phyloP scores from a whole-genome alignment of 2,888 invertebrate genomes.

The Mechanitis messenoides region DNA sequence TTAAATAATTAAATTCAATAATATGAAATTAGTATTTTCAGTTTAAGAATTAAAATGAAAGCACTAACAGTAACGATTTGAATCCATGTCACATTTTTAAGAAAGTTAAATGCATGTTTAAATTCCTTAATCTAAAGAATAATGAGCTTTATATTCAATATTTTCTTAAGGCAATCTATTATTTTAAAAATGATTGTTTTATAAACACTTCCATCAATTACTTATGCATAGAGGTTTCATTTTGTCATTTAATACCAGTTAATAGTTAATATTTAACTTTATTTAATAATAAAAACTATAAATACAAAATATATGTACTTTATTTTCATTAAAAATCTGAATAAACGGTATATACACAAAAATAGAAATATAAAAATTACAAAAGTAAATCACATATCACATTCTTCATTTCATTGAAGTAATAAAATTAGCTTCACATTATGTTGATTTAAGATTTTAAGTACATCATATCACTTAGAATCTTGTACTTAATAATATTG shows the following conservation, averaged over 20 bases:
- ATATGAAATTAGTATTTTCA: neutral
- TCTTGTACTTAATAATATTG: too few relatives aligned
- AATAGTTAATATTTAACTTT: slow-evolving; percentile 2
- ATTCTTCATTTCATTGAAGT: neutral
- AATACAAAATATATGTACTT: neutral
- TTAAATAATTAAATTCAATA: too few relatives aligned
- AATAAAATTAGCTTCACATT: neutral
- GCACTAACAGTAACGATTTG: neutral
- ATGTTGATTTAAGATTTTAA: too few relatives aligned
- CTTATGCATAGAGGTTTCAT: neutral
- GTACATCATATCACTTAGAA: too few relatives aligned
- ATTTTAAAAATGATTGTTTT: neutral
- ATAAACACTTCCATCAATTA: neutral
- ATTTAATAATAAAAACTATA: neutral
- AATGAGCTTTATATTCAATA: slow-evolving; percentile 3
- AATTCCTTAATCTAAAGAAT: neutral
- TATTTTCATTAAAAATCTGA: neutral
- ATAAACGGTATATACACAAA: neutral
- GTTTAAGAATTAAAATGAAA: neutral
- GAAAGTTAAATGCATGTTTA: neutral
- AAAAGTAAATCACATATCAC: neutral
- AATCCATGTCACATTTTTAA: neutral
- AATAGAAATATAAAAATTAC: neutral
- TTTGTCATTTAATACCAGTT: neutral
- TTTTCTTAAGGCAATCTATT: neutral